Evolutionary conservation across 2,797 vertebrate species (phyloP).

Genomic region (Craterocephalus amniculus): DNA sequence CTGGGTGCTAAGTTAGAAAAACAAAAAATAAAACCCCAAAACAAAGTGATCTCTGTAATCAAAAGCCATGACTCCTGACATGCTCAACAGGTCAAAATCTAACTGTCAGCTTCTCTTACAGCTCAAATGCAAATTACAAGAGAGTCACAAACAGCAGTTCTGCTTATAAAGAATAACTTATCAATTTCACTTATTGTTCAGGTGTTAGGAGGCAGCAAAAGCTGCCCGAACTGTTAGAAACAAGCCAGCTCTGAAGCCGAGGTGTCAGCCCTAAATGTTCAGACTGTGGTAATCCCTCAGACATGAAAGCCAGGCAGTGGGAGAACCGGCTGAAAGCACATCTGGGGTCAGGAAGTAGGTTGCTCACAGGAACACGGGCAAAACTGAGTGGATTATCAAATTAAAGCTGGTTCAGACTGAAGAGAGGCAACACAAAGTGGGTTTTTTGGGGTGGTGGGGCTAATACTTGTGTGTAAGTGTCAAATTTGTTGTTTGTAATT

Average conservation of each 20-base stretch:
- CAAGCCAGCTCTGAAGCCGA: slow-evolving; percentile 42
- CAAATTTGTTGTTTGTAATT: slow-evolving; percentile 12
- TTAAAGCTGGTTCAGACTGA: slow-evolving; percentile 58
- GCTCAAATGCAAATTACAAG: background rate
- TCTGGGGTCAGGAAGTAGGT: slow-evolving; percentile 76
- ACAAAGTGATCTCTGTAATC: background rate
- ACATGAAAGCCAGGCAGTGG: slow-evolving; percentile 62
- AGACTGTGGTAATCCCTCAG: slow-evolving; percentile 69
- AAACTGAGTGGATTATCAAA: slow-evolving; percentile 73
- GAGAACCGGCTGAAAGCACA: slow-evolving; percentile 71
- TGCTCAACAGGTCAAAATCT: slow-evolving; percentile 19
- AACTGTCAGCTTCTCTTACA: slow-evolving; percentile 1
- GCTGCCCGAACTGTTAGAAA: slow-evolving; percentile 38
- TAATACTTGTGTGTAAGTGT: slow-evolving; percentile 54
- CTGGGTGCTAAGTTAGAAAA: slow-evolving; percentile 21
- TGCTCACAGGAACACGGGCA: slow-evolving; percentile 66
- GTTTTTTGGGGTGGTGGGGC: background rate
- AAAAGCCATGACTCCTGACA: slow-evolving; percentile 8
- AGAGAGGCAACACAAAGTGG: slow-evolving; percentile 36
- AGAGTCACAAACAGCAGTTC: slow-evolving; percentile 2
- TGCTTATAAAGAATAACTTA: background rate
- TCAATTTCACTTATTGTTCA: background rate
- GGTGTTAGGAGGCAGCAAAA: slow-evolving; percentile 39
- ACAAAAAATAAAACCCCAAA: slow-evolving; percentile 21
- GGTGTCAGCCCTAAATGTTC: slow-evolving; percentile 50